These are phyloP conservation scores for Dasyurus viverrinus DNA, from an alignment of 2,113 vertebrate genomes.

Conservation along the genomic window DNA sequence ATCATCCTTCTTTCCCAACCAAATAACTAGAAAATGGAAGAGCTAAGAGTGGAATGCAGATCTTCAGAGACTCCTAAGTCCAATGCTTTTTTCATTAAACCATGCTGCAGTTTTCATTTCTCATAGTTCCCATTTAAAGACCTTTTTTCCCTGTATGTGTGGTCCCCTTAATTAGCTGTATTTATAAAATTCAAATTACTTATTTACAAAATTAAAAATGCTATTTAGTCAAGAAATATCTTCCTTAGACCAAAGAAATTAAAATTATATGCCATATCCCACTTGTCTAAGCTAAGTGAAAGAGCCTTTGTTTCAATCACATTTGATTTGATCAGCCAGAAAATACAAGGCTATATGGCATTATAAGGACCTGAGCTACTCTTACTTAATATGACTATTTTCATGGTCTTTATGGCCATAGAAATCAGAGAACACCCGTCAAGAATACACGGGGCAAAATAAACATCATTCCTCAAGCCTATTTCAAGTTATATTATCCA, in stretches of 20 bases:
- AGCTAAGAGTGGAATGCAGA: neutral
- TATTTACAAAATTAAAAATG: neutral
- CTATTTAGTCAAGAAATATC: neutral
- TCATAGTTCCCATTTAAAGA: neutral
- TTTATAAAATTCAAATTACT: neutral
- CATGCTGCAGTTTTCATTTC: neutral
- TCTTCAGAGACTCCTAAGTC: neutral
- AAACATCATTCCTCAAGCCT: no score
- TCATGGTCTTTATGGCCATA: neutral
- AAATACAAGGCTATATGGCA: neutral
- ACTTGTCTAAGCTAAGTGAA: neutral
- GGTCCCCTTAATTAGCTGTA: neutral
- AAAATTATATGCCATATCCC: neutral
- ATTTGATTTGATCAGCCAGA: neutral
- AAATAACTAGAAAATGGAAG: neutral
- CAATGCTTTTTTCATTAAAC: neutral
- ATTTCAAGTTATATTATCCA: neutral
- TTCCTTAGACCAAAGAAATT: neutral
- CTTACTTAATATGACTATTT: neutral
- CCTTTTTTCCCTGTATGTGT: neutral
- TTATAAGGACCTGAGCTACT: neutral
- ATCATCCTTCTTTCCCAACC: neutral
- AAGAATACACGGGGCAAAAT: neutral
- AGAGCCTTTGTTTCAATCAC: neutral
- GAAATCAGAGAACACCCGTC: neutral